Base-by-base conservation (phyloP, 37 sponge, comb jelly and placozoan species). In the Ianthella basta region DNA sequence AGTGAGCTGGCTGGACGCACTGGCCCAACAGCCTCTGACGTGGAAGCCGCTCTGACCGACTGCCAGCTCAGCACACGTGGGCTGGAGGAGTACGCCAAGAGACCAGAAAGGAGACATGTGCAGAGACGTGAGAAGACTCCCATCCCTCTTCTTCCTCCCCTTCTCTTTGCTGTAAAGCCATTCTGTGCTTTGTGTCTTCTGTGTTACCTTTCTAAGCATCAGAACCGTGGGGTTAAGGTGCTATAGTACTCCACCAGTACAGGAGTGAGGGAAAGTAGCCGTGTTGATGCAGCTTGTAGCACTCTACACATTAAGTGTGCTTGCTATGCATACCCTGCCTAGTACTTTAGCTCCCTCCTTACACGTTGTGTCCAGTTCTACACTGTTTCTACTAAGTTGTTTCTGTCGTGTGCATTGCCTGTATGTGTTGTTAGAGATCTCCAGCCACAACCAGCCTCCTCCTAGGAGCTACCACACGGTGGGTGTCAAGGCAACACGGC, bases 71-170 rank as follows among this genome's bases (percentile, higher is more conserved):
- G 59, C 69, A 54, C 36, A 12, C 29, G 16, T 4, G 60, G 60
- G 13, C 69, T 94, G 3, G 82, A 85, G 20, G 86, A 88, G 35
- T 88, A 94, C 37, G 38, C 91, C 21, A 90, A 88, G 61, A 59
- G 88, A 55, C 86, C 88, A 12, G 88, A 87, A 65, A 87, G 91
- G 59, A 85, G 91, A 67, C 91, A 94, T 57, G 24, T 94, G 29
- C 88, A 82, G 15, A 88, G 82, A 86, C 94, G 94, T 94, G 72
- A 29, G 93, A 20, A 12, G 4, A 34, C 40, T 59, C 24, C 54
- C 59, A 6, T 56, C 54, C 54, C 30, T 30, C 80, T n/a, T 63
- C 20, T 65, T 32, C 44, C 23, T 63, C 25, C 41, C 20, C 82
- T 57, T 20, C 40, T 19, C 65, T 41, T 8, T 44, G 6, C 50